Evolutionary conservation across 2,888 invertebrate genomes (phyloP).

Genomic region (Hirtodrosophila duncani): DNA sequence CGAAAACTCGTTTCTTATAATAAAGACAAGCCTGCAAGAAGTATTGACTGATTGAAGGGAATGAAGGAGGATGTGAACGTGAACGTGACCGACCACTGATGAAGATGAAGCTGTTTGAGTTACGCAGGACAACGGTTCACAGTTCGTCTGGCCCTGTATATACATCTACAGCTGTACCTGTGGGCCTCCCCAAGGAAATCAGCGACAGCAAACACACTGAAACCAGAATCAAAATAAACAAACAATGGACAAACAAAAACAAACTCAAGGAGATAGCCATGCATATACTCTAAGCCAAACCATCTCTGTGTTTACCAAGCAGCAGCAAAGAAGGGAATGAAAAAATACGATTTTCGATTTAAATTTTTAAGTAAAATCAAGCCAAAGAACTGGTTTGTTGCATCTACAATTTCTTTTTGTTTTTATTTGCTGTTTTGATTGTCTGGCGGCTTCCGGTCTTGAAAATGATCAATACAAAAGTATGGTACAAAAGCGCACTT

Average conservation of each 20-base stretch:
- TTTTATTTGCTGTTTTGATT: constrained; percentile 46
- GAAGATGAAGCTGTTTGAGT: constrained; percentile 47
- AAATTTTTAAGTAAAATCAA: constrained; percentile 36
- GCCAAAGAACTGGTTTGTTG: constrained; percentile 40
- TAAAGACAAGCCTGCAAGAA: constrained; percentile 8
- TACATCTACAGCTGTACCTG: constrained; percentile 4
- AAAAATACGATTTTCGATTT: constrained; percentile 26
- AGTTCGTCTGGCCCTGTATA: constrained; percentile 2
- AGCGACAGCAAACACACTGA: constrained; percentile 30
- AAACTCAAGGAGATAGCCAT: constrained; percentile 1
- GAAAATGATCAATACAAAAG: constrained; percentile 47
- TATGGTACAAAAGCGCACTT: constrained; percentile 24
- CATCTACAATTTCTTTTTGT: constrained; percentile 34
- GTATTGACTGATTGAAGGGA: not conserved
- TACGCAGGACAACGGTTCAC: constrained; percentile 20
- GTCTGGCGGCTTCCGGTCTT: constrained; percentile 65
- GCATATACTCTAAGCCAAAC: not conserved
- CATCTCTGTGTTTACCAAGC: constrained; percentile 10
- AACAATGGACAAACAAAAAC: constrained; percentile 33
- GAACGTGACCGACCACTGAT: constrained; percentile 22
- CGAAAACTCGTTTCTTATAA: constrained; percentile 50
- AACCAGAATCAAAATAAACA: constrained; percentile 62
- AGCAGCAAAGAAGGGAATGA: constrained; percentile 19
- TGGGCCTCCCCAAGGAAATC: constrained; percentile 60
- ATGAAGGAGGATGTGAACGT: constrained; percentile 29